Conservation (phyloP, 2,797 vertebrate species). For the Cephalopachus bancanus region DNA sequence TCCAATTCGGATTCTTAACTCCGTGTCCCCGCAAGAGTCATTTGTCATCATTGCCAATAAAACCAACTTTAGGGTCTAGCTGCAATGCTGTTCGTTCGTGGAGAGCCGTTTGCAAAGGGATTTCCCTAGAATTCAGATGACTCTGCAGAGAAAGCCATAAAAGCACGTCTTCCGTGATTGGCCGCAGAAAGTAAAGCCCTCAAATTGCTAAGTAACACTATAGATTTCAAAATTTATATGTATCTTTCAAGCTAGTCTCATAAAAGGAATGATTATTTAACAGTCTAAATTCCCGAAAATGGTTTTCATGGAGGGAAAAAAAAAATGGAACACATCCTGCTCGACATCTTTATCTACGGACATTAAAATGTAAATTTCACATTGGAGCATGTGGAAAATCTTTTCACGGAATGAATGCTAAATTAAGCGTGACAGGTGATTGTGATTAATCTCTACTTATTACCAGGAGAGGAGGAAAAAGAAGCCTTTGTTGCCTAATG, state of each 20-base stretch:
- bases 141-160: conserved; percentile 77
- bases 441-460: conserved; percentile 82
- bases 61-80: conserved; percentile 61
- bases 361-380: conserved; percentile 86
- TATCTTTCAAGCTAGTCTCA: conserved; percentile 76
- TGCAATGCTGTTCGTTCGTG: conserved; percentile 46
- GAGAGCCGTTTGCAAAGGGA: conserved; percentile 75
- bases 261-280: conserved; percentile 82
- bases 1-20: conserved; percentile 59
- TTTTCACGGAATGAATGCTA: conserved; percentile 83
- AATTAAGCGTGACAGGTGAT: conserved; percentile 85
- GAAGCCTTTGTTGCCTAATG: conserved; percentile 74
- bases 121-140: conserved; percentile 73
- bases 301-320: conserved; percentile 69
- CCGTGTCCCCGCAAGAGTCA: conserved; percentile 49
- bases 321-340: conserved; percentile 69
- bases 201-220: conserved; percentile 79
- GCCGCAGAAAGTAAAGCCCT: conserved; percentile 77
- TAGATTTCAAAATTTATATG: conserved; percentile 80
- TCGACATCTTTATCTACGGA: conserved; percentile 73
- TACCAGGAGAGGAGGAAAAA: conserved; percentile 68
- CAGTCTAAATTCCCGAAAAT: conserved; percentile 77
- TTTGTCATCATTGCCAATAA: conserved; percentile 79
- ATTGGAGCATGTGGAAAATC: conserved; percentile 72
- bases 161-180: conserved; percentile 69